Evolutionary conservation across 2,797 vertebrate species (phyloP).

Genomic region (Coreius guichenoti): DNA sequence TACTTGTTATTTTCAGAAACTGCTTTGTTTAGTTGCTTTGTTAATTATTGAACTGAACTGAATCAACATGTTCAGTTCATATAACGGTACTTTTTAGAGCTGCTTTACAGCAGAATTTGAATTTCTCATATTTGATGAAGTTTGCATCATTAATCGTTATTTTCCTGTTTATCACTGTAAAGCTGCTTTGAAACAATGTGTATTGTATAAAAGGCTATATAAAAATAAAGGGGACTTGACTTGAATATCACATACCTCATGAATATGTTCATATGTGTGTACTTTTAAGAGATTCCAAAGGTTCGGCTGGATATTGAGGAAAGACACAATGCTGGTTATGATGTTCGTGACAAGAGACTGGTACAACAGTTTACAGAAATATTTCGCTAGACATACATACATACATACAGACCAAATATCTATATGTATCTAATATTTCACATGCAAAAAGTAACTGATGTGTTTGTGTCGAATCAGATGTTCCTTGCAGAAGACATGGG

Average conservation of each 20-base stretch:
- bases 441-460: not conserved
- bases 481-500: conserved; percentile 96
- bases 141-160: not conserved
- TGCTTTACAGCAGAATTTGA: too few species aligned
- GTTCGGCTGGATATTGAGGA: conserved; percentile 91
- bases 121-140: not conserved
- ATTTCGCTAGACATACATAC: not conserved
- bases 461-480: conserved; percentile 77
- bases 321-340: conserved; percentile 89
- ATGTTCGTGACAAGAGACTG: conserved; percentile 96
- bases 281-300: conserved; percentile 83
- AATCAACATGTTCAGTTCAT: not conserved
- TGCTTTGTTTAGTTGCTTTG: not conserved
- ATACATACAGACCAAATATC: not conserved
- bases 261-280: conserved; percentile 12
- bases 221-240: not conserved
- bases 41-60: not conserved
- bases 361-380: conserved; percentile 65
- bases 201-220: not conserved
- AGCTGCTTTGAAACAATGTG: not conserved
- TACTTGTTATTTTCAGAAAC: not conserved
- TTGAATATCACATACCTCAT: not conserved
- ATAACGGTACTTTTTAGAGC: not conserved
- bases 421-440: not conserved
- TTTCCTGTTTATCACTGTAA: not conserved